phyloP scores from a whole-genome alignment of 2,797 vertebrate genomes.

The Pristis pectinata region DNA sequence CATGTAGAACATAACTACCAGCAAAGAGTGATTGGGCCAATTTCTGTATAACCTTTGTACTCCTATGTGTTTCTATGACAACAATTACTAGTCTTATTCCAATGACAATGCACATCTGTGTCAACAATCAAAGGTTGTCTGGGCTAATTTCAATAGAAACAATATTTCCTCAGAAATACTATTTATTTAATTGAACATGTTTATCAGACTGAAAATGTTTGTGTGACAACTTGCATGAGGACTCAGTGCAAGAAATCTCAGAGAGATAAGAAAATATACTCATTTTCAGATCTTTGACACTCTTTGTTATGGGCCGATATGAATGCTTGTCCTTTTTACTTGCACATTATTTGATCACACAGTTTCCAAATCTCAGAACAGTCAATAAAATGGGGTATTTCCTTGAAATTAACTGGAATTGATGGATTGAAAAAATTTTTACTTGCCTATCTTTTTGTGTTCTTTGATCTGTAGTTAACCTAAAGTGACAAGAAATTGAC shows the following conservation, averaged over 20 bases:
- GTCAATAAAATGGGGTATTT: constrained; percentile 21
- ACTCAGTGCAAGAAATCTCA: neutral
- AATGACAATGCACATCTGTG: neutral
- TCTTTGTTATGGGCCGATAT: neutral
- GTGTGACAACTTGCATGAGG: neutral
- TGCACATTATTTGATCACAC: neutral
- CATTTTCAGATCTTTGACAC: neutral
- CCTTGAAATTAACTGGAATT: constrained; percentile 4
- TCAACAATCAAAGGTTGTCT: neutral
- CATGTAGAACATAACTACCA: too few relatives aligned
- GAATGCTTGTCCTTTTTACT: neutral
- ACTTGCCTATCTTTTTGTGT: constrained; percentile 6
- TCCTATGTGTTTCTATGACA: too few relatives aligned
- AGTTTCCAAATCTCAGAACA: neutral
- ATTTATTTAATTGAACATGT: neutral
- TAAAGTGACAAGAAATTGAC: constrained; percentile 5
- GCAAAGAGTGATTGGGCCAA: too few relatives aligned
- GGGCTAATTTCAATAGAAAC: neutral
- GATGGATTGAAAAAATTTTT: neutral
- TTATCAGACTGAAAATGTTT: neutral
- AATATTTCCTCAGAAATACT: neutral
- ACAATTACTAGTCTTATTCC: too few relatives aligned
- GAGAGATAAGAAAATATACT: neutral
- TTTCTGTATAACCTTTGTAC: too few relatives aligned
- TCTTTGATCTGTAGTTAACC: constrained; percentile 26